Conservation (phyloP, 2,113 vertebrate species). For the Ophiodon elongatus region DNA sequence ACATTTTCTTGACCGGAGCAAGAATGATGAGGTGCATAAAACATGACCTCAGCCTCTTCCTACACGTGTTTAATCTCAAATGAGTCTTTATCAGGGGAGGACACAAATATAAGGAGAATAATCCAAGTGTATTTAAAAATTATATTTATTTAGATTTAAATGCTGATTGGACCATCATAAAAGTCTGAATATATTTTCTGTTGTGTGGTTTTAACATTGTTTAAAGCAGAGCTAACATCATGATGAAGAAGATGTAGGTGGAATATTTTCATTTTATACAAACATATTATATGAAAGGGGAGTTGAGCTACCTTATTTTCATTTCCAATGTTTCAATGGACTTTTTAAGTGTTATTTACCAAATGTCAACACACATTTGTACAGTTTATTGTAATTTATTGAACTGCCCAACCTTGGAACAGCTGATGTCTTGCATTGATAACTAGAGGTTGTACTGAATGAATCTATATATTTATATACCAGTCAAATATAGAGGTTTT, state of each 20-base stretch:
- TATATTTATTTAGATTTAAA: background rate
- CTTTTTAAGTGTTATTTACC: background rate
- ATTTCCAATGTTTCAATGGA: background rate
- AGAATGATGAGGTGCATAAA: slow-evolving; percentile 90
- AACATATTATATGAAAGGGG: background rate
- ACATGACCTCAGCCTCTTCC: background rate
- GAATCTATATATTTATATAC: background rate
- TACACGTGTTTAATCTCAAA: background rate
- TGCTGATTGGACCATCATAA: background rate
- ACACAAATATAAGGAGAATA: background rate
- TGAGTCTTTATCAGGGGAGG: background rate
- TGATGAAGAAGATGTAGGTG: background rate
- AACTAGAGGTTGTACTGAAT: background rate
- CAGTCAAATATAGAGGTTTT: background rate
- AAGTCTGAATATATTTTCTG: background rate
- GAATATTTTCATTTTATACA: background rate
- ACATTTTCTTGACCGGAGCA: slow-evolving; percentile 94
- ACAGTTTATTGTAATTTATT: background rate
- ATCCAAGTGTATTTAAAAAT: background rate
- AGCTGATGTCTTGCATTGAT: background rate
- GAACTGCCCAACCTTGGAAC: background rate
- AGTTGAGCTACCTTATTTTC: background rate
- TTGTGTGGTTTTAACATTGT: background rate
- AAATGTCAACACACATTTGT: background rate
- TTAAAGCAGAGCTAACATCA: background rate